Evolutionary conservation across 2,797 vertebrate species (phyloP).

Genomic region (Argya squamiceps): DNA sequence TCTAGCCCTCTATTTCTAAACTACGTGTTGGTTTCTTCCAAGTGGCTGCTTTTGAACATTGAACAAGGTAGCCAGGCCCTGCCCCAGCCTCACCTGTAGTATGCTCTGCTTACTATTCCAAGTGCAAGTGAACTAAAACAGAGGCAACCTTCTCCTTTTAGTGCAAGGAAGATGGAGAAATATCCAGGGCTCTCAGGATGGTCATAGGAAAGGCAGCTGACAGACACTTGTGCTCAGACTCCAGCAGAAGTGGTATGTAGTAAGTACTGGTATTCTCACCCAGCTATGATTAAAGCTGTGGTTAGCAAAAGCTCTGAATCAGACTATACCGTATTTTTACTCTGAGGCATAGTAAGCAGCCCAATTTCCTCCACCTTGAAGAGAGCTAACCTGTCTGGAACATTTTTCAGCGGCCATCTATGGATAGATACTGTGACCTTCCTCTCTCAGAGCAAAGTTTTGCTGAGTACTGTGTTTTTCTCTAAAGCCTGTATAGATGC

Average conservation of each 20-base stretch:
- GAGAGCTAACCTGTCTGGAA: not conserved
- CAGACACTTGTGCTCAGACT: not conserved
- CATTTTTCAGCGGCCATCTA: not conserved
- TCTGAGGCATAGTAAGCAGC: not conserved
- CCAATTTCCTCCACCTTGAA: not conserved
- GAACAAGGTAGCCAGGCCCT: not conserved
- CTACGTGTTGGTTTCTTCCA: not conserved
- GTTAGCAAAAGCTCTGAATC: not conserved
- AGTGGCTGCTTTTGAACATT: not conserved
- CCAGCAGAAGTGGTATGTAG: not conserved
- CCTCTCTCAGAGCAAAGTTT: not conserved
- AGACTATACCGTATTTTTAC: not conserved
- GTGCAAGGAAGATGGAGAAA: not conserved
- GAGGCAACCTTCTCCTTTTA: not conserved
- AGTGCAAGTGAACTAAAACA: not conserved
- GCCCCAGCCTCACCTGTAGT: not conserved
- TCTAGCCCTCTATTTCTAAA: constrained; percentile 3
- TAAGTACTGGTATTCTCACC: not conserved
- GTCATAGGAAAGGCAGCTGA: not conserved
- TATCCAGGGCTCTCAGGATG: not conserved
- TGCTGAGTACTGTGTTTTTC: not conserved
- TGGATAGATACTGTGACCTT: not conserved
- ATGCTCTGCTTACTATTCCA: not conserved
- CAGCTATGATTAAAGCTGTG: not conserved
- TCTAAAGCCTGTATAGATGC: not conserved